Conservation (phyloP, 2,797 vertebrate genomes). For the Sebastolobus alascanus region DNA sequence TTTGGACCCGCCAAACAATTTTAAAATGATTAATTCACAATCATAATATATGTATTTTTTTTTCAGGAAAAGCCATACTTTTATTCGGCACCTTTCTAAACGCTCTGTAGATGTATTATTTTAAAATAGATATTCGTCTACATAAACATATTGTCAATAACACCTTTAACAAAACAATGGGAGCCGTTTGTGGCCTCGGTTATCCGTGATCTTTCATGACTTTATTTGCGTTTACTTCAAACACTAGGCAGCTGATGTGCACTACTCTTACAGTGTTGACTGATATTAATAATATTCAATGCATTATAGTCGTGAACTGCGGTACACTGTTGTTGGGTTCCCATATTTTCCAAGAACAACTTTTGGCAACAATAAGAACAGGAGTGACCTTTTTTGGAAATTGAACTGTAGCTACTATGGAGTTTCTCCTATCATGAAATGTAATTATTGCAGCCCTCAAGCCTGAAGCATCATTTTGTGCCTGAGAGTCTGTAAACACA, state of each 20-base stretch:
- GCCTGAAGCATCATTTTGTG: constrained; percentile 12
- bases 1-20: too few species aligned
- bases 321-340: not conserved
- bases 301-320: not conserved
- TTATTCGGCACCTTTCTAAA: too few species aligned
- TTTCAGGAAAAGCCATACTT: too few species aligned
- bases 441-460: constrained; percentile 3
- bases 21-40: too few species aligned
- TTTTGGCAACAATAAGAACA: not conserved
- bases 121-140: too few species aligned
- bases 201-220: not conserved
- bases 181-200: not conserved
- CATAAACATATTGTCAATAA: too few species aligned
- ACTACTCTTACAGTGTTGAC: not conserved
- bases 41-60: too few species aligned
- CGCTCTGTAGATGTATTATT: too few species aligned
- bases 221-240: not conserved
- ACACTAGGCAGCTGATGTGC: not conserved
- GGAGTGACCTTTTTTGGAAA: not conserved
- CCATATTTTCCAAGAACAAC: not conserved
- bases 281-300: not conserved
- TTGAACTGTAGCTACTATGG: not conserved
- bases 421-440: constrained; percentile 11
- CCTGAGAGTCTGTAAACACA: not conserved
- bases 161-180: not conserved